Conservation (phyloP, 2,113 vertebrate species). For the Larimichthys crocea region DNA sequence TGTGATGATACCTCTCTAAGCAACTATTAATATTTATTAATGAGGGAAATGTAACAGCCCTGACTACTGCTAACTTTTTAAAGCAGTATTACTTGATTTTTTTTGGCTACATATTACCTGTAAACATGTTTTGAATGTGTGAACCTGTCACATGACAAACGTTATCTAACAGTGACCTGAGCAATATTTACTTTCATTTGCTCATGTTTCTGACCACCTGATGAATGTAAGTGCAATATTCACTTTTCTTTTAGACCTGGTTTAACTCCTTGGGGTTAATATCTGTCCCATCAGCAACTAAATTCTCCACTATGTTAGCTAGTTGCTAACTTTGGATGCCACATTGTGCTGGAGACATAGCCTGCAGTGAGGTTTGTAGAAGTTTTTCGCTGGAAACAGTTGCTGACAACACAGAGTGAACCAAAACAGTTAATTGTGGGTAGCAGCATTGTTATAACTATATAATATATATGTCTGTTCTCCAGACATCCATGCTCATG, state of each 20-base stretch:
- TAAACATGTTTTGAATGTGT: neutral
- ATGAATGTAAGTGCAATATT: neutral
- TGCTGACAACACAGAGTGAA: no score
- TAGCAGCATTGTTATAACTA: no score
- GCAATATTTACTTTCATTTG: neutral
- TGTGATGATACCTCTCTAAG: neutral
- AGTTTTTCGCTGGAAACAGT: neutral
- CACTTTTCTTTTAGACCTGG: neutral
- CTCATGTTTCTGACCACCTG: neutral
- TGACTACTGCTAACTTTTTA: neutral
- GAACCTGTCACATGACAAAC: neutral
- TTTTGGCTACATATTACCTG: neutral
- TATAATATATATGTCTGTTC: no score
- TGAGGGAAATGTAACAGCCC: neutral
- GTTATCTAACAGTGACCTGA: neutral
- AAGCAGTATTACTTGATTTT: neutral
- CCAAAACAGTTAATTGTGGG: neutral
- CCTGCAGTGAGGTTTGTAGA: neutral
- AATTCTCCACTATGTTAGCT: neutral
- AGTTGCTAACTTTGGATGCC: neutral
- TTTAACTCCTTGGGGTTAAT: neutral
- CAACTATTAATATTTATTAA: neutral
- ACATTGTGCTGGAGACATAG: neutral
- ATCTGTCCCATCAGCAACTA: neutral
- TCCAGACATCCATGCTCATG: neutral